Base-by-base conservation (phyloP, 2,797 vertebrate genomes). In the Sparidentex hasta region DNA sequence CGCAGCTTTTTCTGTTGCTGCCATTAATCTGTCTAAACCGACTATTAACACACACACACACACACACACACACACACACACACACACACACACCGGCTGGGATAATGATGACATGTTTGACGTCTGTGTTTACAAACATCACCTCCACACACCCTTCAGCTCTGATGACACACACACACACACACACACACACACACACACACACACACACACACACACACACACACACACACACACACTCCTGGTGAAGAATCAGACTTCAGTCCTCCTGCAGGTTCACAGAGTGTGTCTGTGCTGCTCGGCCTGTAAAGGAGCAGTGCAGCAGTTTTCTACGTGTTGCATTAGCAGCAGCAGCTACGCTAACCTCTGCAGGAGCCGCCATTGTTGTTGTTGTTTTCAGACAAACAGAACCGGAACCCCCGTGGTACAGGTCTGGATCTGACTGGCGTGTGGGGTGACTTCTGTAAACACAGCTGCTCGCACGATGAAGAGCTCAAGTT, bases 161-260 rank as follows among this genome's bases (percentile, higher is more conserved):
- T 5, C 13, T 52, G 52, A 61, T 62, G 61, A 67, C 74, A 66
- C 41, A 56, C 46, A 44, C 21, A 83, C 50, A 23, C 48, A 70
- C 23, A 69, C 18, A 75, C 63, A 77, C 48, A 76, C 54, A 65
- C 27, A 48, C 14, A 50, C 9, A 25, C 20, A 75, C 63, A 77
- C 48, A 76, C 54, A 65, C 27, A 48, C 14, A 50, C 67, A 76
- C 67, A 65, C 65, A 44, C 59, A 56, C 41, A 56, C 46, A 44
- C 21, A 83, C 55, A n/a, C 48, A 70, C 63, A 77, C 48, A 76
- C 54, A 65, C 27, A 47, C 14, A 50, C 8, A 21, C 20, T 21
- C 16, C 17, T 18, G 29, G 38, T 58, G 50, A 38, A 56, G 66
- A 65, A 9, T 13, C 43, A 44, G 43, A 44, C 11, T 54, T 5